A percentile compares a stretch with the other conserved stretches of the same genome.
Evolutionary conservation across 2,888 invertebrate species (phyloP).

Genomic region (Arctia plantaginis): DNA sequence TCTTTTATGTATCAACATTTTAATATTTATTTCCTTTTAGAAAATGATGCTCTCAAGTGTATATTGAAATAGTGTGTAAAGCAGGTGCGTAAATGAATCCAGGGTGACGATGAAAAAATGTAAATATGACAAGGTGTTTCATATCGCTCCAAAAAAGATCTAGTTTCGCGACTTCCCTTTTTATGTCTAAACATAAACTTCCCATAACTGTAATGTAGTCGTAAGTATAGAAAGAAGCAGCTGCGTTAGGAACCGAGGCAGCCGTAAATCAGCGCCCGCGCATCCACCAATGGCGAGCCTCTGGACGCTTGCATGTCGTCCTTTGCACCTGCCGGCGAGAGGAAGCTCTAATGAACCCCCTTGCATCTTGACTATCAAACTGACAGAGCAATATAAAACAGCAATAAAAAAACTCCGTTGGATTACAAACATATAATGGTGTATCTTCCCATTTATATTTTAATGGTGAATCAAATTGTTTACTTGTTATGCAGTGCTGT

Average conservation of each 20-base stretch:
- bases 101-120: conserved; percentile 17
- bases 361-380: conserved; percentile 53
- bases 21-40: neutral
- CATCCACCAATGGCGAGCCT: conserved; percentile 68
- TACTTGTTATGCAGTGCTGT: neutral
- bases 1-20: neutral
- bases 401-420: neutral
- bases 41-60: neutral
- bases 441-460: neutral
- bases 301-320: conserved; percentile 56
- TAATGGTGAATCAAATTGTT: neutral
- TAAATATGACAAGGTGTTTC: conserved; percentile 39
- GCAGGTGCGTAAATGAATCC: conserved; percentile 11
- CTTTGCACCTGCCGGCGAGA: conserved; percentile 77
- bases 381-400: conserved; percentile 39
- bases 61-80: neutral
- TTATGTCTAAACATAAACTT: conserved; percentile 68
- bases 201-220: conserved; percentile 60
- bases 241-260: conserved; percentile 62
- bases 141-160: conserved; percentile 45
- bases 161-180: conserved; percentile 66
- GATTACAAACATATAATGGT: neutral
- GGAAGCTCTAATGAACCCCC: conserved; percentile 74
- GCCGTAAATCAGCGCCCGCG: conserved; percentile 74
- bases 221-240: conserved; percentile 66